Conservation (phyloP, 2,888 invertebrate genomes). For the Acronicta alni region DNA sequence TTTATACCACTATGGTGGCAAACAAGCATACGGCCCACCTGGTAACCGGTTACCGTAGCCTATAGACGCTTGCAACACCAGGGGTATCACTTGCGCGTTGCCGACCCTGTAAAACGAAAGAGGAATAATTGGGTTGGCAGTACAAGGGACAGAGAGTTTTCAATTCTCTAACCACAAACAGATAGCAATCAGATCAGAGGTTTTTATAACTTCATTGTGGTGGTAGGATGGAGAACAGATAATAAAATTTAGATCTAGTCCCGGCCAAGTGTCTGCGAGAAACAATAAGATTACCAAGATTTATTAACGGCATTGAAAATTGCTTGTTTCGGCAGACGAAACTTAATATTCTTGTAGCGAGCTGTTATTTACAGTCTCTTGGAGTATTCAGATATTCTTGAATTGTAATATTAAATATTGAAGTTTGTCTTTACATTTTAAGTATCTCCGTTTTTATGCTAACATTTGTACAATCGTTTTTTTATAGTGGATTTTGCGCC, state of each 20-base stretch:
- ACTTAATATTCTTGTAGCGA: constrained; percentile 20
- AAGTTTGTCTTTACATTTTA: background rate
- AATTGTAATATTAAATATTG: background rate
- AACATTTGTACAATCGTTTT: background rate
- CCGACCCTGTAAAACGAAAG: no score
- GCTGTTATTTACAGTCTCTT: background rate
- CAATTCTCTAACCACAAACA: background rate
- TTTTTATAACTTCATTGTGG: constrained; percentile 29
- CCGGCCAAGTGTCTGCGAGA: constrained; percentile 34
- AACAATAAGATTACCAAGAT: constrained; percentile 45
- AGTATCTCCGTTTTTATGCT: background rate
- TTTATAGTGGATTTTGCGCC: no score
- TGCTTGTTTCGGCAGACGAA: constrained; percentile 24
- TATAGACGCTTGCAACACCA: no score
- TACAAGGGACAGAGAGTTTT: no score
- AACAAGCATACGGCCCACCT: no score
- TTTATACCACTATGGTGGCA: no score
- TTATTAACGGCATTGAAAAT: constrained; percentile 39
- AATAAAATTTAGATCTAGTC: constrained; percentile 47
- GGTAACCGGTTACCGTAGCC: no score
- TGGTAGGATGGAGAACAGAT: constrained; percentile 23
- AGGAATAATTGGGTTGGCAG: no score
- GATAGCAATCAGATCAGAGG: background rate
- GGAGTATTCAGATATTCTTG: background rate
- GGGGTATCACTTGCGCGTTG: no score